Evolutionary conservation across 2,113 vertebrate species (phyloP), one percentile per base, ranked within the genome.

Genomic region (Cebus imitator): DNA sequence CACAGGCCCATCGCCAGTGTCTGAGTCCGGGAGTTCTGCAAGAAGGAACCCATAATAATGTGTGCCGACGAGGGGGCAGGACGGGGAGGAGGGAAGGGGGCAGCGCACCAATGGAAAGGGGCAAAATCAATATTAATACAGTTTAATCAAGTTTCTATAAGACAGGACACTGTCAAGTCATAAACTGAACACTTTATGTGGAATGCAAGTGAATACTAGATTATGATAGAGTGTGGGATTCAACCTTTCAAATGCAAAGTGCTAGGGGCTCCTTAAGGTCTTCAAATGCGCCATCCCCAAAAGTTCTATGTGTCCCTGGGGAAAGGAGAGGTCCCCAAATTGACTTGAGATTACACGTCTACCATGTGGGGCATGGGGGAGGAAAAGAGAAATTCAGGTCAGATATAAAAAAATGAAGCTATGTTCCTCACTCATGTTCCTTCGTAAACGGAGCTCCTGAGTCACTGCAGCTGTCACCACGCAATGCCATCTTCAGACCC

Each of bases 91-190:
- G 16, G 30, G 30, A 11, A 17, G 66, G 23, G 40, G 64, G 23
- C 75, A 70, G 6, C 43, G 43, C n/a, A 76, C 1, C 17, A 48
- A 18, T 16, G 92, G 57, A 91, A 95, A 91, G 66, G 75, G 55
- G 55, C 57, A 68, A 96, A 91, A 83, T 35, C 43, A 78, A 82
- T 94, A 83, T 82, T n/a, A 88, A 85, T 75, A 23, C 5, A 78
- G 48, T 97, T 97, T 79, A 88, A 90, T 93, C 93, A 91, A 95
- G 78, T 68, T 85, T 70, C 89, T 93, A 48, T 10, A 82, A 72
- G 23, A 90, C 20, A 80, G 72, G 75, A 61, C 68, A 48, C 2
- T 73, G 73, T 94, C 61, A 37, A 93, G 48, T 43, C 66, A 50
- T 88, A 87, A 97, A 94, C 55, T 11, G 58, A 95, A 84, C 37